Conservation (phyloP, 2,888 invertebrate species). For the Spialia ferax region DNA sequence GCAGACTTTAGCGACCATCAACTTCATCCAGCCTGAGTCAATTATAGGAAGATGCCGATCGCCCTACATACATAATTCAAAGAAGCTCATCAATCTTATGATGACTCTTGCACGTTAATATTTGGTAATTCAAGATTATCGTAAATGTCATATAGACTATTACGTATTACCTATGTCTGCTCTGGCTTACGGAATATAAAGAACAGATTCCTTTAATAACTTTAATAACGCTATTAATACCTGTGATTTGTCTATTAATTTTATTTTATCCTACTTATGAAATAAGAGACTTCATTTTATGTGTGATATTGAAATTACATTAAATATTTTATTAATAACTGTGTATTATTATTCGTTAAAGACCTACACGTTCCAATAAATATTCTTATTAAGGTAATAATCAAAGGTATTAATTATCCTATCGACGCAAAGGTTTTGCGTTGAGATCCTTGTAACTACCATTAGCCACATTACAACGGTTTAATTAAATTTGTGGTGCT, state of each 20-base stretch:
- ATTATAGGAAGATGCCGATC: conserved; percentile 51
- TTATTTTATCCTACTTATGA: background rate
- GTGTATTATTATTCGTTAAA: background rate
- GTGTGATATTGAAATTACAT: background rate
- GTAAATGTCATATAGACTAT: conserved; percentile 45
- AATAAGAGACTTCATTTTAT: background rate
- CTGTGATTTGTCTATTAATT: background rate
- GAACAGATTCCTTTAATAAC: conserved; percentile 16
- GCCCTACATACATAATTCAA: conserved; percentile 46
- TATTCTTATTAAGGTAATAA: background rate
- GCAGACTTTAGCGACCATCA: conserved; percentile 18
- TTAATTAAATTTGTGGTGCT: no score
- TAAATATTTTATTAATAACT: background rate
- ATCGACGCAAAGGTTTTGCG: background rate
- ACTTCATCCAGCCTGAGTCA: conserved; percentile 44
- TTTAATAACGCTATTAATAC: background rate
- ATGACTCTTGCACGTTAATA: conserved; percentile 48
- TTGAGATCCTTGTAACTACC: background rate
- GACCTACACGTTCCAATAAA: background rate
- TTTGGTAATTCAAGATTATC: conserved; percentile 48
- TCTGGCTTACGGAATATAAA: conserved; percentile 11
- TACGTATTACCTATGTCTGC: conserved; percentile 21
- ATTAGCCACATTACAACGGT: no score
- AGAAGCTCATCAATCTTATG: conserved; percentile 52
- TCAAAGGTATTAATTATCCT: background rate